Evolutionary conservation across 64 coral and sea anemone genomes (phyloP).

Genomic region (Stichodactyla helianthus): DNA sequence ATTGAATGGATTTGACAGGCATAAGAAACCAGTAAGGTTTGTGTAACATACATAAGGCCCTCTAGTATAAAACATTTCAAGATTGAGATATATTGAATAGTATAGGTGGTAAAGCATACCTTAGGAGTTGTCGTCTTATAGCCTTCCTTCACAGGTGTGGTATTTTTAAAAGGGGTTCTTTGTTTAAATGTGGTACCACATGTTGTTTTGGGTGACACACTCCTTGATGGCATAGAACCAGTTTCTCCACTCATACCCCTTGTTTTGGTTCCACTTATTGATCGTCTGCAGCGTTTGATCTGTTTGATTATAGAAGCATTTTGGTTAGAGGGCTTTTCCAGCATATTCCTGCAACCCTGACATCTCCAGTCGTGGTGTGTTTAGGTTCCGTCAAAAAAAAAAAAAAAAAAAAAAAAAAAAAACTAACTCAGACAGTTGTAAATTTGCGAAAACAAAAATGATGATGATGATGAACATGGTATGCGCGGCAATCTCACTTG

Average conservation of each 20-base stretch:
- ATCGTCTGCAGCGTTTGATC: constrained; percentile 11
- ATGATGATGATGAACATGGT: not conserved
- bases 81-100: not conserved
- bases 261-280: constrained; percentile 5
- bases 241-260: not conserved
- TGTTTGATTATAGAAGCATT: not conserved
- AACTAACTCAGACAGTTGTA: too few relatives aligned
- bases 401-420: too few relatives aligned
- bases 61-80: too few relatives aligned
- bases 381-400: too few relatives aligned
- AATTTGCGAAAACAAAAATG: not conserved
- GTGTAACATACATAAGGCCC: too few relatives aligned
- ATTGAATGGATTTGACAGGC: too few relatives aligned
- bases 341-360: too few relatives aligned
- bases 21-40: too few relatives aligned
- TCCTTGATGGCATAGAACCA: not conserved
- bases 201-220: not conserved
- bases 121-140: not conserved
- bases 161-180: not conserved
- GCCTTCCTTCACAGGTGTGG: not conserved
- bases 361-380: too few relatives aligned
- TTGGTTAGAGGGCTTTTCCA: too few relatives aligned
- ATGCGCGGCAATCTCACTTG: not conserved
- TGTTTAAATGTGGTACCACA: not conserved
- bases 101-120: not conserved